Conservation (phyloP, 2,888 invertebrate species). For the Stenoptilia bipunctidactyla region DNA sequence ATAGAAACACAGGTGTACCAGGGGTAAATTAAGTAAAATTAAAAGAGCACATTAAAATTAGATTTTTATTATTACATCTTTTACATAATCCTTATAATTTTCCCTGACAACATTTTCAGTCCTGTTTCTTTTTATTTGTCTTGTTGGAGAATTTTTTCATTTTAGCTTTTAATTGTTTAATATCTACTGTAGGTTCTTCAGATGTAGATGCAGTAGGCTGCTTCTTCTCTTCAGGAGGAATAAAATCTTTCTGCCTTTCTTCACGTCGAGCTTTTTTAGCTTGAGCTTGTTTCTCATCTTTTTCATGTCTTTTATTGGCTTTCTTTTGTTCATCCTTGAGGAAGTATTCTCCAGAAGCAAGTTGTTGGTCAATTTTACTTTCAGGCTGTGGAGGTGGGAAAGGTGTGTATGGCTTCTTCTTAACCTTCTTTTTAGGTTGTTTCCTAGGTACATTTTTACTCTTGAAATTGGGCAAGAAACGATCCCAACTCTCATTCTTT, state of each 20-base stretch:
- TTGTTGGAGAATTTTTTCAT: slow-evolving; percentile 77
- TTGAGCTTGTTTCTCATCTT: slow-evolving; percentile 82
- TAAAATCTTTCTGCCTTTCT: slow-evolving; percentile 82
- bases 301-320: slow-evolving; percentile 79
- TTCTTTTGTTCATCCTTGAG: slow-evolving; percentile 86
- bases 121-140: too few species aligned
- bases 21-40: too few species aligned
- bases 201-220: slow-evolving; percentile 21
- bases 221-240: slow-evolving; percentile 80
- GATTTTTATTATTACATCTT: too few species aligned
- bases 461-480: slow-evolving; percentile 95
- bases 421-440: slow-evolving; percentile 87
- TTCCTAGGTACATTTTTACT: slow-evolving; percentile 90
- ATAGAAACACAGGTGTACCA: too few species aligned
- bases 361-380: slow-evolving; percentile 92
- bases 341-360: slow-evolving; percentile 98
- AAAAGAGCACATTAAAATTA: too few species aligned
- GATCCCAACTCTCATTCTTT: slow-evolving; percentile 95
- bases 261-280: slow-evolving; percentile 81
- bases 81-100: too few species aligned
- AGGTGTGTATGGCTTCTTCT: slow-evolving; percentile 96
- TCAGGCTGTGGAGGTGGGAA: slow-evolving; percentile 96
- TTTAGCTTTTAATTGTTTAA: slow-evolving; percentile 81
- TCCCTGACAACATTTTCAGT: too few species aligned
- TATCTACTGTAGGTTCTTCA: slow-evolving; percentile 65